These are phyloP conservation scores for Paradisaea rubra DNA, from an alignment of 2,113 vertebrate species.

Conservation along the genomic window DNA sequence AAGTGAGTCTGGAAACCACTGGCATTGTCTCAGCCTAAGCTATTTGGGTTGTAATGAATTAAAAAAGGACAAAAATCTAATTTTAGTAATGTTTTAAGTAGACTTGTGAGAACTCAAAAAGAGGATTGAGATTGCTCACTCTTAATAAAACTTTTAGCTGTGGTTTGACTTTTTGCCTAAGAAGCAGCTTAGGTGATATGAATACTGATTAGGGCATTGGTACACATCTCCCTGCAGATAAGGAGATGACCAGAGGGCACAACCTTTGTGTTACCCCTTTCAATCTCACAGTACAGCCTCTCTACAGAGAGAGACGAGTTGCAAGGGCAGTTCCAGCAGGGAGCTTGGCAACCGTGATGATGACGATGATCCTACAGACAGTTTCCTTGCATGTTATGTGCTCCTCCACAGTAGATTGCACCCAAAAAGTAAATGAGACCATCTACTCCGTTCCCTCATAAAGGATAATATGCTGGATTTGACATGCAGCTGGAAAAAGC, in stretches of 20 bases:
- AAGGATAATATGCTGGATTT: background rate
- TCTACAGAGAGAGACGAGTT: accelerated
- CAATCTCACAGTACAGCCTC: background rate
- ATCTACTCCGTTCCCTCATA: background rate
- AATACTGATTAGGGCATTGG: background rate
- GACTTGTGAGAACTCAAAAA: background rate
- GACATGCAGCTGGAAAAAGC: background rate
- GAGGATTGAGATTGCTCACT: background rate
- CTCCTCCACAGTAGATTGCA: background rate
- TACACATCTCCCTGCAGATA: background rate
- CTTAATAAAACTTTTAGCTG: background rate
- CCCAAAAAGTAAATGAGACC: background rate
- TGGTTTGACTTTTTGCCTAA: background rate
- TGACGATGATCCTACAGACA: background rate
- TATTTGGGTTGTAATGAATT: background rate
- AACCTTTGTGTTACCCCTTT: background rate
- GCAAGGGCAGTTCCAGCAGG: background rate
- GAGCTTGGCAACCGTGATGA: background rate
- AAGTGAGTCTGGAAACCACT: background rate
- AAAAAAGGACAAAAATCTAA: background rate
- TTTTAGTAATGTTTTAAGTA: slow-evolving; percentile 5
- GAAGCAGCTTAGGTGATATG: background rate
- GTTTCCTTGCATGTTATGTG: background rate
- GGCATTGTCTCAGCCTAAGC: background rate
- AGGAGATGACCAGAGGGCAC: background rate